Conservation (phyloP, 2,888 invertebrate species). For the Salpingus planirostris region DNA sequence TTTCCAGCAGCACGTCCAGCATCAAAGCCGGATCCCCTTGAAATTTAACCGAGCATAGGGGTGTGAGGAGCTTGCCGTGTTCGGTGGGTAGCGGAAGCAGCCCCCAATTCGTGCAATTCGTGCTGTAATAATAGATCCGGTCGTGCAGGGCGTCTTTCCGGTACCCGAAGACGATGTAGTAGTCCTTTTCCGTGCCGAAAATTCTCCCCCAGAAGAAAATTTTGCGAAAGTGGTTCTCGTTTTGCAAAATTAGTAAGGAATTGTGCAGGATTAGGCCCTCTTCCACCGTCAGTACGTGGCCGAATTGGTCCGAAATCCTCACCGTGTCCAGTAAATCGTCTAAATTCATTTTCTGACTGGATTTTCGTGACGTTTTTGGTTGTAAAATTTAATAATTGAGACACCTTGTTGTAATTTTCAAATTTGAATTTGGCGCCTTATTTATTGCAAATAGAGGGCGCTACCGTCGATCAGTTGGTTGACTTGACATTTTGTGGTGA, state of each 20-base stretch:
- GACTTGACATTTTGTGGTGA: constrained; percentile 21
- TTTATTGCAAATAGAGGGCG: constrained; percentile 9
- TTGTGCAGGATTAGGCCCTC: constrained; percentile 64
- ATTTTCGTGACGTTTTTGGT: no score
- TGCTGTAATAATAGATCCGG: constrained; percentile 69
- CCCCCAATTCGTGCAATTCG: constrained; percentile 62
- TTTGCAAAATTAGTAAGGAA: constrained; percentile 68
- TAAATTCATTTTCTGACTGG: constrained; percentile 45
- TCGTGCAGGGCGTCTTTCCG: constrained; percentile 61
- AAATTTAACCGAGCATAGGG: constrained; percentile 38
- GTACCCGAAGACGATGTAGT: constrained; percentile 76
- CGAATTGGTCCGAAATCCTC: constrained; percentile 52
- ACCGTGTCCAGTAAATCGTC: constrained; percentile 44
- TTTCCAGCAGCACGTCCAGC: constrained; percentile 42
- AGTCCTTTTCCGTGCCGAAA: constrained; percentile 65
- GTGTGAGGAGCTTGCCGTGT: constrained; percentile 38
- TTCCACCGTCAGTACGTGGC: constrained; percentile 63
- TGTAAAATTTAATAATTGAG: no score
- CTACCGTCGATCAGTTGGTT: constrained; percentile 1
- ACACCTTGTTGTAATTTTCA: no score
- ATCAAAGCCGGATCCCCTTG: constrained; percentile 45
- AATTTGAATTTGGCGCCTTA: neutral
- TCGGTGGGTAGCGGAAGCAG: constrained; percentile 46
- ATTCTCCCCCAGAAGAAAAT: constrained; percentile 85
- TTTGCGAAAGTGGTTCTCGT: constrained; percentile 74